Evolutionary conservation across 1,140 invertebrate species (phyloP).

Genomic region (Dendroctonus valens): DNA sequence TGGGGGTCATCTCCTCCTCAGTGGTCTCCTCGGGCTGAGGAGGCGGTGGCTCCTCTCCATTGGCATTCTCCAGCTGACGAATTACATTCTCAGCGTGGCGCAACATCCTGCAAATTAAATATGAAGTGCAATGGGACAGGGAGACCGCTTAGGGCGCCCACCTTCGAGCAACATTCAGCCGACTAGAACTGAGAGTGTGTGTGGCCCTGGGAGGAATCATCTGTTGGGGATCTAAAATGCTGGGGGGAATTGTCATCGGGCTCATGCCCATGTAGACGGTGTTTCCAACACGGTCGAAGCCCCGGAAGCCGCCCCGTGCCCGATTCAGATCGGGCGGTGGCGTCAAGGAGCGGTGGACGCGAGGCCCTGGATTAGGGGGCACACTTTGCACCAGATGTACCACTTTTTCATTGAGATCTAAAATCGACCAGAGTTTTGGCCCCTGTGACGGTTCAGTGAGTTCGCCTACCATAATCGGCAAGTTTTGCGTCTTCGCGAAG

Average conservation of each 20-base stretch:
- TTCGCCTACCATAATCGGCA: slow-evolving; percentile 75
- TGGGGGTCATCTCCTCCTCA: slow-evolving; percentile 48
- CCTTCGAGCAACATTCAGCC: slow-evolving; percentile 50
- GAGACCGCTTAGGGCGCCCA: neutral
- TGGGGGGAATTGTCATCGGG: slow-evolving; percentile 62
- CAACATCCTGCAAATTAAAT: slow-evolving; percentile 42
- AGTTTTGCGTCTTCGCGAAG: slow-evolving; percentile 88
- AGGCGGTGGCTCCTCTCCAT: slow-evolving; percentile 21
- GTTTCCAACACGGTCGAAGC: slow-evolving; percentile 47
- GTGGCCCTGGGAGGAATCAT: slow-evolving; percentile 49
- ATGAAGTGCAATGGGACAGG: neutral
- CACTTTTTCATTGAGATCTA: slow-evolving; percentile 90
- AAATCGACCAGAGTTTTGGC: neutral
- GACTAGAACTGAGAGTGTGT: slow-evolving; percentile 51
- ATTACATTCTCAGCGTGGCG: slow-evolving; percentile 44
- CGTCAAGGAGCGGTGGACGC: slow-evolving; percentile 45
- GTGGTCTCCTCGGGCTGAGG: slow-evolving; percentile 42
- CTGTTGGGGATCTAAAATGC: slow-evolving; percentile 58
- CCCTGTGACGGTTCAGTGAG: neutral
- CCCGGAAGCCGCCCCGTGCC: slow-evolving; percentile 44
- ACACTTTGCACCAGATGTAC: slow-evolving; percentile 90
- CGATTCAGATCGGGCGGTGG: slow-evolving; percentile 46
- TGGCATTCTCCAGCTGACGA: slow-evolving; percentile 44
- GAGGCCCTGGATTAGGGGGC: slow-evolving; percentile 55
- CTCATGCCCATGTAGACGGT: slow-evolving; percentile 63